Evolutionary conservation across 2,797 vertebrate genomes (phyloP).

Genomic region (Amphiprion clarkii): DNA sequence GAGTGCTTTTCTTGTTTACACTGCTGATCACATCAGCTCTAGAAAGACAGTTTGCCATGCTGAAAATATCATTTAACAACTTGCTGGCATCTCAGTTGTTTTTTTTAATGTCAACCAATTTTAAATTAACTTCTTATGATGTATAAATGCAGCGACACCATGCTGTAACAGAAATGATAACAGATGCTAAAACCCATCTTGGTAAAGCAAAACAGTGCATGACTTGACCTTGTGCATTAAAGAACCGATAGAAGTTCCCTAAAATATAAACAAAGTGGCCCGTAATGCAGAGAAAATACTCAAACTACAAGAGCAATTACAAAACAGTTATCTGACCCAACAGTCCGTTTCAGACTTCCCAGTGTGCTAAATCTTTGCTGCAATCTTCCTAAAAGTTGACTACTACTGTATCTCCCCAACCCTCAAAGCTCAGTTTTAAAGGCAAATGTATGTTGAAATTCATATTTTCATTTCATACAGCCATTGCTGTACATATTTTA

Average conservation of each 20-base stretch:
- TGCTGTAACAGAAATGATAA: too few species aligned
- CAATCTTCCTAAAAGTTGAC: constrained; percentile 8
- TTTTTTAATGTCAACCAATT: too few species aligned
- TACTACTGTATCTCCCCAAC: not conserved
- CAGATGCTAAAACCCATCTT: not conserved
- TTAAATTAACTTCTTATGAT: too few species aligned
- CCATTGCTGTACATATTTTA: not conserved
- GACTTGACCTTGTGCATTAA: not conserved
- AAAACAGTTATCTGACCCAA: not conserved
- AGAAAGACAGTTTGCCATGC: too few species aligned
- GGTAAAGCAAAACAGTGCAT: not conserved
- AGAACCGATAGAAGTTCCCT: not conserved
- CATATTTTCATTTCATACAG: not conserved
- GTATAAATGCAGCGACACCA: too few species aligned
- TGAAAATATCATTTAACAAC: too few species aligned
- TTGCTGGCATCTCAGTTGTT: too few species aligned
- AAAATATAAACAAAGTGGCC: not conserved
- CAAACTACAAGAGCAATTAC: not conserved
- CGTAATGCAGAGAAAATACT: not conserved
- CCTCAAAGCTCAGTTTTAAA: constrained; percentile 4
- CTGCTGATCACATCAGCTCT: too few species aligned
- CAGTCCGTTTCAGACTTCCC: not conserved
- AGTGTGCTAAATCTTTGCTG: not conserved
- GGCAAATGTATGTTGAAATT: not conserved
- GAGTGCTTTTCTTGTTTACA: too few species aligned